Conservation (phyloP, 1,140 invertebrate species). For the Drosophila subobscura region DNA sequence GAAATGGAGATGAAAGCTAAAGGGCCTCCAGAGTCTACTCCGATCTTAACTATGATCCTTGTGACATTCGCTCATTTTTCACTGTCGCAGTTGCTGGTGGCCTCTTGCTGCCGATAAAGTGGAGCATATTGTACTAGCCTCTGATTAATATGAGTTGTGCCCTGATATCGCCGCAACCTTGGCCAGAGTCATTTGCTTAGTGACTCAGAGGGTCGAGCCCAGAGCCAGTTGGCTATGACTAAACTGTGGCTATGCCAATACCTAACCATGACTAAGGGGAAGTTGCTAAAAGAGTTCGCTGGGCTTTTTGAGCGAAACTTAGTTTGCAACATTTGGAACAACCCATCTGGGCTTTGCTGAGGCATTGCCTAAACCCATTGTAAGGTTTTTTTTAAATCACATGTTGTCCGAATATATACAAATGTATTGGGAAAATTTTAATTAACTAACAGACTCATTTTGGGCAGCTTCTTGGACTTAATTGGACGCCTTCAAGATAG, state of each 20-base stretch:
- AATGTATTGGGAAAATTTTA: too few species aligned
- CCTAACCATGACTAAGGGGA: slow-evolving; percentile 43
- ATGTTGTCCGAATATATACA: too few species aligned
- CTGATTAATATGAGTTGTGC: slow-evolving; percentile 54
- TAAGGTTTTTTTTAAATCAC: too few species aligned
- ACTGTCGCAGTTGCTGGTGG: slow-evolving; percentile 22
- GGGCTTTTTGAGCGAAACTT: too few species aligned
- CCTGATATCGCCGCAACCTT: slow-evolving; percentile 50
- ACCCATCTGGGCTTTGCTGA: too few species aligned
- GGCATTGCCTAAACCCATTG: too few species aligned
- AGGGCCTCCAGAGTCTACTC: slow-evolving; percentile 5
- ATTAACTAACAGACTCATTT: too few species aligned
- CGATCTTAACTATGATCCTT: slow-evolving; percentile 36
- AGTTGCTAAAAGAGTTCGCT: neutral
- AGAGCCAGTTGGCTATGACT: slow-evolving; percentile 31
- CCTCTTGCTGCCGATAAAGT: slow-evolving; percentile 47
- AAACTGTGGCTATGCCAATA: slow-evolving; percentile 3
- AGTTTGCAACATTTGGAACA: too few species aligned
- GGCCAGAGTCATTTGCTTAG: slow-evolving; percentile 47
- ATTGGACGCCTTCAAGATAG: slow-evolving; percentile 26
- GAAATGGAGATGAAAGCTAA: slow-evolving; percentile 20
- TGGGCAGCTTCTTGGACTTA: neutral
- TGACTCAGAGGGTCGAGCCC: slow-evolving; percentile 51
- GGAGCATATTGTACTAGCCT: slow-evolving; percentile 46
- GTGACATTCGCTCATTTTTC: slow-evolving; percentile 57